Base-by-base conservation (phyloP, 2,888 invertebrate species). In the Odontomyia ornata region DNA sequence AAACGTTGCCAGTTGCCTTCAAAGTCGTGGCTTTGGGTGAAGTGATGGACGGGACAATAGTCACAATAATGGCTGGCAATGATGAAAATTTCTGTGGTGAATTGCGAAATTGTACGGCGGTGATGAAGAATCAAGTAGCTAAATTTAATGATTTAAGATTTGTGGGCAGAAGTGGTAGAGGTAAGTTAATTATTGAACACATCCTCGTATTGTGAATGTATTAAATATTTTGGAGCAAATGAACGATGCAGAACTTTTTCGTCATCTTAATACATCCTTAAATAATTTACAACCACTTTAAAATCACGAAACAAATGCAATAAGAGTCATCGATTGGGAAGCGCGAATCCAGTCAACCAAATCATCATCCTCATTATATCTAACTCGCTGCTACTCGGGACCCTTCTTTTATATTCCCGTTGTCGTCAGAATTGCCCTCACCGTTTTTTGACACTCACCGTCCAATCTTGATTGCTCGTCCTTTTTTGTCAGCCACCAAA, bases 91-190 rank as follows among this genome's bases (percentile, higher is more conserved):
- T 93, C 85, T 96, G 95, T 83, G 97, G 96, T 1, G 98, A 99
- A 86, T 88, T 98, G 81, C 89, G 97, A 83, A 99, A 99, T 88
- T 94, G 93, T 83, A 94, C 95, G 18, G 96, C 98, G 0, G 94
- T 96, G 80, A 96, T 98, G 95, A 97, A 97, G 88, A 97, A 97
- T 86, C 96, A 97, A 87, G 95, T 98, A 81, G 98, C 98, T 75
- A 97, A 97, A 89, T 99, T 99, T 88, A 97, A 97, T 86, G 98
- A 99, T 89, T 90, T 99, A 77, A 90, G 98, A 86, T 99, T 99
- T 88, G 97, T 99, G 82, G 98, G 98, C 67, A 90, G 98, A 83
- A 97, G 97, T 85, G 98, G 98, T 75, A 90, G 98, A 91, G 98
- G 98, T 98, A 85, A 93, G 92, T 83, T 46, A 18, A 36, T 43